A percentile compares a stretch with the other conserved stretches of the same genome.
Evolutionary conservation across 2,888 invertebrate species (phyloP).

Genomic region (Crioceris asparagi): DNA sequence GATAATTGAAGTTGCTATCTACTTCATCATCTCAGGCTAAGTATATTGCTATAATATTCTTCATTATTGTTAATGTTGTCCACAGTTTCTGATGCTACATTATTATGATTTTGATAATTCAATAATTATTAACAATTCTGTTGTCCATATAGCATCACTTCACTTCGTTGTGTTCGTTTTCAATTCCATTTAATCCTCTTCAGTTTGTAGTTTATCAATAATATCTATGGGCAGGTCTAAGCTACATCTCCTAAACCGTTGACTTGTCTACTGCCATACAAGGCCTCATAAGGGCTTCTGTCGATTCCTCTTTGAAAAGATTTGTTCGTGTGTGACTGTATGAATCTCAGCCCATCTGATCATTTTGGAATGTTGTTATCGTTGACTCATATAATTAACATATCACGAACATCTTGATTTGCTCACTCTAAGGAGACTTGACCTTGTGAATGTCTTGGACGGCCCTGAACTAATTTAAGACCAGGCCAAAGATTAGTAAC

Average conservation of each 20-base stretch:
- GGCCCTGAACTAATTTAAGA: conserved; percentile 21
- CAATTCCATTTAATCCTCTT: too few species aligned
- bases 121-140: not conserved
- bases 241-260: conserved; percentile 5
- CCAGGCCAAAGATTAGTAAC: conserved; percentile 20
- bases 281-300: conserved; percentile 5
- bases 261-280: conserved; percentile 6
- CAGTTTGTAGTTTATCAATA: not conserved
- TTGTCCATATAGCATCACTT: too few species aligned
- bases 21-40: too few species aligned
- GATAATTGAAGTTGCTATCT: too few species aligned
- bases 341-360: conserved; percentile 6
- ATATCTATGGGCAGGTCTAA: too few species aligned
- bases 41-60: too few species aligned
- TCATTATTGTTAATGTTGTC: too few species aligned
- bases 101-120: not conserved
- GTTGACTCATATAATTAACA: conserved; percentile 8
- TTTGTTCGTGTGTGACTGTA: conserved; percentile 5
- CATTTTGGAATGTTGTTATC: conserved; percentile 7
- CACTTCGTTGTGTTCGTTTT: too few species aligned
- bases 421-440: conserved; percentile 13
- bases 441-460: conserved; percentile 18
- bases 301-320: conserved; percentile 5
- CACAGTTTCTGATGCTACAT: not conserved
- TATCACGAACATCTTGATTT: conserved; percentile 17